Evolutionary conservation across 2,888 invertebrate genomes (phyloP).

Genomic region (Drosophila parthenogenetica): DNA sequence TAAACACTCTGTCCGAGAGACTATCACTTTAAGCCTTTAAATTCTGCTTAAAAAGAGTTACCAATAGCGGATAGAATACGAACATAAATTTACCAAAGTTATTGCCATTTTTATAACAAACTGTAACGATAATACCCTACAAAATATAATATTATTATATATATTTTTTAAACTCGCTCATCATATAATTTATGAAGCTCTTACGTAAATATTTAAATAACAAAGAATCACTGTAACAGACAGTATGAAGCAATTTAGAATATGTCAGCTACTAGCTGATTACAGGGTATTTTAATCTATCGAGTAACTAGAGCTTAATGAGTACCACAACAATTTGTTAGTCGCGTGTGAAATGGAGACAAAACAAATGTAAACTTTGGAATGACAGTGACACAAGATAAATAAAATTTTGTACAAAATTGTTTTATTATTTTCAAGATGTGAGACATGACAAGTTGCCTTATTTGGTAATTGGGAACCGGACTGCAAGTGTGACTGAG

Average conservation of each 20-base stretch:
- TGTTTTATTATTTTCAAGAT: slow-evolving; percentile 6
- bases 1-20: not conserved
- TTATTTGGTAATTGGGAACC: slow-evolving; percentile 10
- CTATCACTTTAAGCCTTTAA: not conserved
- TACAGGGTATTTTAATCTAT: slow-evolving; percentile 1
- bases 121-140: too few relatives aligned
- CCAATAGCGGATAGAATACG: too few relatives aligned
- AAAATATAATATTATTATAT: too few relatives aligned
- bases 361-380: slow-evolving; percentile 21
- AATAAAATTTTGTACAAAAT: slow-evolving; percentile 1
- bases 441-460: slow-evolving; percentile 13
- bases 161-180: too few relatives aligned
- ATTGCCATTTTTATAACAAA: too few relatives aligned
- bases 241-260: too few relatives aligned
- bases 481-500: slow-evolving; percentile 5
- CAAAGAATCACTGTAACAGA: too few relatives aligned
- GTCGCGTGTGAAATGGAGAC: slow-evolving; percentile 36
- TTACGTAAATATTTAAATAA: too few relatives aligned
- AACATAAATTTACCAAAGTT: too few relatives aligned
- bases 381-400: slow-evolving; percentile 31
- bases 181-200: too few relatives aligned
- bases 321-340: slow-evolving; percentile 13
- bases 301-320: slow-evolving; percentile 18
- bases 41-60: too few relatives aligned
- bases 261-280: not conserved